Evolutionary conservation across 1,140 invertebrate genomes (phyloP).

Genomic region (Ostrea denselamellosa): DNA sequence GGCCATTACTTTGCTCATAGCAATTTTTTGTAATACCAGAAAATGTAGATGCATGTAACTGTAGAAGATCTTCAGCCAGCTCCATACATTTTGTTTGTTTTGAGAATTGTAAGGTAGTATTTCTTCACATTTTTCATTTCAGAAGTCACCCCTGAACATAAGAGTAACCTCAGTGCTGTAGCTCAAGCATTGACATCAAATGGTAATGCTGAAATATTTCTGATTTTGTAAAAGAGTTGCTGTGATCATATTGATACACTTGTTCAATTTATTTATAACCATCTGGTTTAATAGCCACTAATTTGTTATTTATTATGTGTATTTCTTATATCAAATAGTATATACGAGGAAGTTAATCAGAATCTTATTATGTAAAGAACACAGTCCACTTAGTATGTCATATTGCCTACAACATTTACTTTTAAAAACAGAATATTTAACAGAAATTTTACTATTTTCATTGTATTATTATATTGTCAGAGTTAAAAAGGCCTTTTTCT

Average conservation of each 20-base stretch:
- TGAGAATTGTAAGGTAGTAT: not conserved
- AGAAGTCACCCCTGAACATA: constrained; percentile 46
- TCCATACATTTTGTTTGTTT: not conserved
- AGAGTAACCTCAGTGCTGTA: constrained; percentile 24
- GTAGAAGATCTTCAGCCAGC: not conserved
- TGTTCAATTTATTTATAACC: not conserved
- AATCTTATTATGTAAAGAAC: too few species aligned
- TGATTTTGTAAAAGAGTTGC: not conserved
- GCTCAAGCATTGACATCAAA: not conserved
- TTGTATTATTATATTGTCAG: too few species aligned
- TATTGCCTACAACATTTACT: too few species aligned
- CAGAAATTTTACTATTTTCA: too few species aligned
- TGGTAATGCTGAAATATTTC: not conserved
- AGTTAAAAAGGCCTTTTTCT: too few species aligned
- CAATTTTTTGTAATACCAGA: not conserved
- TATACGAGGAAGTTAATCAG: too few species aligned
- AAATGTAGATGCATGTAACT: not conserved
- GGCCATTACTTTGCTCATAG: not conserved
- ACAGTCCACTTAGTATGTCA: too few species aligned
- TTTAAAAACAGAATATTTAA: too few species aligned
- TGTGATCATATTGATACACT: constrained; percentile 8
- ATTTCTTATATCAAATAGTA: too few species aligned
- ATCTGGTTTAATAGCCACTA: not conserved
- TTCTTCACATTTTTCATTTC: not conserved
- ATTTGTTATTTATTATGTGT: not conserved